A percentile compares a stretch with the other conserved stretches of the same genome.
These are phyloP conservation scores for Hydrolagus affinis DNA, from an alignment of 2,113 vertebrate genomes.

Conservation along the genomic window DNA sequence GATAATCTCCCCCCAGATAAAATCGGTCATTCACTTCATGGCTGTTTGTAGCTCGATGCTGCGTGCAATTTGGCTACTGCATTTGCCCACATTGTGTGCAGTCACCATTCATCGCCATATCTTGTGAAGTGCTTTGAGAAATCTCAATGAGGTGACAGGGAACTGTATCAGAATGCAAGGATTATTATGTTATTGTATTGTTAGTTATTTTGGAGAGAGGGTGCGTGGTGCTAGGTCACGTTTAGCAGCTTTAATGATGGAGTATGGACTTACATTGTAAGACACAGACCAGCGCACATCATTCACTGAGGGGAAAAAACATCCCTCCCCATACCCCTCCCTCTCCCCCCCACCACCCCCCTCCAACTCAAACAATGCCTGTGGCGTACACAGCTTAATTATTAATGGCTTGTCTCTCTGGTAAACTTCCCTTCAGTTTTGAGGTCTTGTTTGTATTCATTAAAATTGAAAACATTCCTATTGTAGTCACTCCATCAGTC, in stretches of 20 bases:
- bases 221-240: too few species aligned
- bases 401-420: slow-evolving; percentile 89
- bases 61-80: too few species aligned
- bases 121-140: too few species aligned
- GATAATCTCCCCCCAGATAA: too few species aligned
- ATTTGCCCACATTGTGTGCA: too few species aligned
- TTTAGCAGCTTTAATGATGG: neutral
- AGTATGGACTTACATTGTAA: slow-evolving; percentile 46
- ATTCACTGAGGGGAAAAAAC: slow-evolving; percentile 54
- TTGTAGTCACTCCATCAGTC: slow-evolving; percentile 70
- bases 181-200: too few species aligned
- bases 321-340: slow-evolving; percentile 67
- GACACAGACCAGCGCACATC: slow-evolving; percentile 78
- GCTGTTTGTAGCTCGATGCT: too few species aligned
- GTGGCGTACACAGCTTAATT: slow-evolving; percentile 86
- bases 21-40: too few species aligned
- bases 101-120: too few species aligned
- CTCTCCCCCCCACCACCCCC: slow-evolving; percentile 63
- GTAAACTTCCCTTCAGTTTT: slow-evolving; percentile 78
- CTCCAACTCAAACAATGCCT: slow-evolving; percentile 79
- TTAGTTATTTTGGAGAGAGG: too few species aligned
- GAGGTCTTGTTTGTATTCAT: slow-evolving; percentile 82
- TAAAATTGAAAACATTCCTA: slow-evolving; percentile 89
- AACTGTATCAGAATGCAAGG: too few species aligned
- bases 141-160: too few species aligned